phyloP scores from a whole-genome alignment of 23 tunicate species.

The Trididemnum clinides region DNA sequence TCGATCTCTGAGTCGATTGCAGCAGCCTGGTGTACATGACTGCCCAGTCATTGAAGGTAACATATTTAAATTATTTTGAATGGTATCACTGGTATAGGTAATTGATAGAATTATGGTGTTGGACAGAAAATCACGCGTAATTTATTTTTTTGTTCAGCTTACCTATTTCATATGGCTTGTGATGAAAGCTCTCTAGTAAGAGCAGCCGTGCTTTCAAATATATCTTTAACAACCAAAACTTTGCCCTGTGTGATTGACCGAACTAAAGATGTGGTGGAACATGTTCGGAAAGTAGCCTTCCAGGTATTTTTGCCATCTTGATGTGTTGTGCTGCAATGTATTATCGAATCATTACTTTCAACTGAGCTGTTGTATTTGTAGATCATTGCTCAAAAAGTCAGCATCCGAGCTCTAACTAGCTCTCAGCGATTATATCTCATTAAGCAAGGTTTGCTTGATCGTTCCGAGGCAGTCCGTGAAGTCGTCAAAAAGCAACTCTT shows the following conservation, averaged over 20 bases:
- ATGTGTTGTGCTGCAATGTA: neutral
- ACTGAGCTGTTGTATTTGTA: no score
- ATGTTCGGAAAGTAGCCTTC: conserved; percentile 73
- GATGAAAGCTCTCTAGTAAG: conserved; percentile 80
- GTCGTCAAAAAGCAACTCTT: conserved; percentile 68
- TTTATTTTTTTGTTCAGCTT: conserved; percentile 45
- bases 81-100: neutral
- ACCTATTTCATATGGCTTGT: conserved; percentile 68
- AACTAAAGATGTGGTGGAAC: conserved; percentile 73
- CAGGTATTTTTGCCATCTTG: no score
- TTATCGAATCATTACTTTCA: no score
- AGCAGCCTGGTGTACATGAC: conserved; percentile 66
- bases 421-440: conserved; percentile 70
- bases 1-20: conserved; percentile 63
- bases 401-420: conserved; percentile 74
- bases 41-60: conserved; percentile 88
- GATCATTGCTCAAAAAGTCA: conserved; percentile 83
- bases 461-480: conserved; percentile 64
- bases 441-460: conserved; percentile 85
- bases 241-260: conserved; percentile 72
- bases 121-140: neutral
- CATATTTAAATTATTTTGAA: neutral
- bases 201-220: conserved; percentile 50
- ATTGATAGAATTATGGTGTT: neutral
- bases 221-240: conserved; percentile 73